Percentiles rank a stretch among this genome's conserved stretches.
These are phyloP conservation scores for Bubalus kerabau DNA, from an alignment of 2,113 vertebrate species.

Conservation along the genomic window DNA sequence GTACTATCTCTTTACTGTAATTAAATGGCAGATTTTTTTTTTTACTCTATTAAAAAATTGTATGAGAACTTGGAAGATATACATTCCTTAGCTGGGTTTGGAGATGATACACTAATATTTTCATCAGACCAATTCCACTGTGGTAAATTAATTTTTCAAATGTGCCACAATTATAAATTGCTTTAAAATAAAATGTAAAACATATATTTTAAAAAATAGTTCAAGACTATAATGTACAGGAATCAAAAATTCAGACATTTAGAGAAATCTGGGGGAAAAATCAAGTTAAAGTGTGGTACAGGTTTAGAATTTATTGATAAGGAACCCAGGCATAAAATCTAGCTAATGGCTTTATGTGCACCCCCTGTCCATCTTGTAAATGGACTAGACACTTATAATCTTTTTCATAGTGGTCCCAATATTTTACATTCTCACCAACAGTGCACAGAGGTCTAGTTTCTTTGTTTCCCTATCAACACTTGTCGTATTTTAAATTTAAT, in stretches of 20 bases:
- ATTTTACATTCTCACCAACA: background rate
- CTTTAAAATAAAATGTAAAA: background rate
- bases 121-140: background rate
- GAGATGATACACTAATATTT: background rate
- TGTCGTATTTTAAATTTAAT: background rate
- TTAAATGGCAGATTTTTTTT: background rate
- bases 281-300: background rate
- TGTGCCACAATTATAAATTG: background rate
- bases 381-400: background rate
- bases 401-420: background rate
- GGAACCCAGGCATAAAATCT: background rate
- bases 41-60: background rate
- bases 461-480: background rate
- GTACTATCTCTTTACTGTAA: background rate
- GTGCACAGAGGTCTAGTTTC: background rate
- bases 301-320: background rate
- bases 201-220: background rate
- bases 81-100: background rate
- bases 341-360: background rate
- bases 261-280: background rate
- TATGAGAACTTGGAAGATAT: background rate
- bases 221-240: background rate
- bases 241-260: background rate
- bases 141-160: background rate
- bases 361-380: background rate